These are phyloP conservation scores for Etia nguti DNA, from an alignment of 2,113 vertebrate species.

Conservation along the genomic window DNA sequence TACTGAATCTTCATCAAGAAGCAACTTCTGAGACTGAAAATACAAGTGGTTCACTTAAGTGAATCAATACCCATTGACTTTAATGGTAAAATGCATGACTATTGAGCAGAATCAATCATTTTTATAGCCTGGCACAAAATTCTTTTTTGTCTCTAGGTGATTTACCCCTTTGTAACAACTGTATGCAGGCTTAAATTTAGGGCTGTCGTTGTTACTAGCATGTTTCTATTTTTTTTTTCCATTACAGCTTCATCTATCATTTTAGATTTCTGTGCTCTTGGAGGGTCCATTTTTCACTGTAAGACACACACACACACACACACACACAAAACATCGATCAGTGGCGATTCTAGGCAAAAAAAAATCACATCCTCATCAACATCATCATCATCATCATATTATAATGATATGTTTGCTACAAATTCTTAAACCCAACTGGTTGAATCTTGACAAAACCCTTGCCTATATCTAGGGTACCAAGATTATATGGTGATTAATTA, in stretches of 20 bases:
- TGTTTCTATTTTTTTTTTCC: not conserved
- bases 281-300: not conserved
- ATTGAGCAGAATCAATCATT: not conserved
- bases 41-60: not conserved
- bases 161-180: not conserved
- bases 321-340: not conserved
- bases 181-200: not conserved
- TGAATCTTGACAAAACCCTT: not conserved
- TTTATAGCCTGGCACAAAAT: not conserved
- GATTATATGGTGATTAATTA: not conserved
- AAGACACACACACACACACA: not conserved
- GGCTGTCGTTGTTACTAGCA: not conserved
- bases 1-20: not conserved
- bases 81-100: not conserved
- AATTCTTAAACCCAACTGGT: not conserved
- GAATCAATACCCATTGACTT: not conserved
- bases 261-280: not conserved
- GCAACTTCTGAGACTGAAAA: not conserved
- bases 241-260: not conserved
- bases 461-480: not conserved
- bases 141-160: not conserved
- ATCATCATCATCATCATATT: not conserved
- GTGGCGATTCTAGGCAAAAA: not conserved
- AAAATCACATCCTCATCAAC: not conserved
- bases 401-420: not conserved